Percentiles rank a stretch among this genome's conserved stretches.
These are phyloP conservation scores for Oscheius onirici DNA, from an alignment of 2,888 invertebrate species.

Conservation along the genomic window DNA sequence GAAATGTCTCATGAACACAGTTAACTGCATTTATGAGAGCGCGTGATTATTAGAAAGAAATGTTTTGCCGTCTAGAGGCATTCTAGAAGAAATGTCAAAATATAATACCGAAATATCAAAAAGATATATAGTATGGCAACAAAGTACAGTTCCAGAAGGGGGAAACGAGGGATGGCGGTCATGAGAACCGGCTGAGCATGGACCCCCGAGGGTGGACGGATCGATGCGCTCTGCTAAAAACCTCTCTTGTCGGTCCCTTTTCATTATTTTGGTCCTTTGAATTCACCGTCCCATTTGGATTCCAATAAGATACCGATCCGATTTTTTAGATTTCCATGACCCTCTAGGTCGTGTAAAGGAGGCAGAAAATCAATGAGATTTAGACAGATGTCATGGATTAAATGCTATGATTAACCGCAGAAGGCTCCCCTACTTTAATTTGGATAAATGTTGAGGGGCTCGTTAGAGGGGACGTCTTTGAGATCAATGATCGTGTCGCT, in stretches of 20 bases:
- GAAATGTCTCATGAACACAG: neutral
- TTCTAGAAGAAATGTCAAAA: neutral
- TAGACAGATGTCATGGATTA: conserved; percentile 18
- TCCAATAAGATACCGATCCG: too few species aligned
- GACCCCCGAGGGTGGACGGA: conserved; percentile 28
- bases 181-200: conserved; percentile 28
- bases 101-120: neutral
- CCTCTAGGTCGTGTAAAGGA: too few species aligned
- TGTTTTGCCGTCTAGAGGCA: too few species aligned
- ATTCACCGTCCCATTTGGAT: neutral
- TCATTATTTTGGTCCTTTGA: neutral
- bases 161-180: conserved; percentile 7
- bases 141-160: conserved; percentile 6
- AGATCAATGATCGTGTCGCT: too few species aligned
- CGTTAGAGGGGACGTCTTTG: too few species aligned
- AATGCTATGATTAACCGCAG: too few species aligned
- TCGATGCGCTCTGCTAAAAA: conserved; percentile 32
- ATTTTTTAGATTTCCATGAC: too few species aligned
- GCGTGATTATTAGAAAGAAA: too few species aligned
- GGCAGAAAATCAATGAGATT: conserved; percentile 14
- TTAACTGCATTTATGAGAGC: too few species aligned
- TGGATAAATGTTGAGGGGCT: too few species aligned
- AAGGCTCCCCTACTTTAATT: too few species aligned
- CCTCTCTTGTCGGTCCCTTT: conserved; percentile 3
- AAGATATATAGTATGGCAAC: neutral